Base-by-base conservation (phyloP, 2,797 vertebrate genomes). In the Halcyon badia region DNA sequence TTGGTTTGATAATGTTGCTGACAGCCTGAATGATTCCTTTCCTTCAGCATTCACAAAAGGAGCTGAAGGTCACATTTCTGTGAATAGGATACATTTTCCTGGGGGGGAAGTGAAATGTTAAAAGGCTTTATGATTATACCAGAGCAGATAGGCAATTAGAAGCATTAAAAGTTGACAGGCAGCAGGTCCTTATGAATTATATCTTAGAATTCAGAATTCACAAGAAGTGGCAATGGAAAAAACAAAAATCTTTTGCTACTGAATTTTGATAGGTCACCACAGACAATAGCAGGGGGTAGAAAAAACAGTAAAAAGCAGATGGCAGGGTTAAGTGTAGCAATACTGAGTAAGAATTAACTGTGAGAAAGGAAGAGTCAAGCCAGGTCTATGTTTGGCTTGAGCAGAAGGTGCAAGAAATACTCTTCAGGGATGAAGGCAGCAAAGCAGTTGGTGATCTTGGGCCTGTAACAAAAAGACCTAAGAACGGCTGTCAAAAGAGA, bases 1-100 rank as follows among this genome's bases (percentile, higher is more conserved):
- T 31, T n/a, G 49, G 30, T 25, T 62, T 96, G 57, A 39, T 88
- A 52, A 82, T 57, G 39, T 62, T 87, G 44, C 35, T 93, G 57
- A 61, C 57, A 93, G 42, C 41, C 46, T 92, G 86, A 96, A 86
- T 83, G 16, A 81, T 94, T 90, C 88, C 68, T 76, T 92, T 79
- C 61, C 65, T 88, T 96, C 44, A 60, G 39, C 39, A 65, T 58
- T 96, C 90, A 91, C 68, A 91, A 87, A 92, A 82, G 61, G 30
- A 87, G 9, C 26, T 92, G 87, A 96, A 96, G 93, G 93, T 92
- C 89, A 93, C 70, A 91, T 75, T 94, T 76, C 61, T 75, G 61
- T 83, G 46, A 73, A 52, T 76, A 90, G 72, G 71, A 85, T 88
- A 66, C 14, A 25, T 89, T 92, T 95, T 87, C 56, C 75, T 91